Evolutionary conservation across 2,797 vertebrate genomes (phyloP).

Genomic region (Squalus acanthias): DNA sequence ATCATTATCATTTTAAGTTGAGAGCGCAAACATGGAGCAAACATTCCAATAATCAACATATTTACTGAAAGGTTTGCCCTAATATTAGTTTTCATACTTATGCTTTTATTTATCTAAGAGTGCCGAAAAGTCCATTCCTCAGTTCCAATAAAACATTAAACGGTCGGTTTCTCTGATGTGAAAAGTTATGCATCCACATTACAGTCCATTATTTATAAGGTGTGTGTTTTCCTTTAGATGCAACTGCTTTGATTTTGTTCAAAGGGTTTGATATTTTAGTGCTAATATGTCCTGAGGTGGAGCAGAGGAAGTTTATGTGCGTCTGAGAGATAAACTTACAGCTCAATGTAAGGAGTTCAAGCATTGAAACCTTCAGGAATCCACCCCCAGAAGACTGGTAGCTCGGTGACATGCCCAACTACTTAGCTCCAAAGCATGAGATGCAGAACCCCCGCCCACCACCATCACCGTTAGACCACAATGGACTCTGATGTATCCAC

Average conservation of each 20-base stretch:
- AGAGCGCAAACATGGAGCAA: neutral
- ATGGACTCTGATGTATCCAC: neutral
- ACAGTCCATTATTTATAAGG: neutral
- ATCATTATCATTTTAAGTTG: neutral
- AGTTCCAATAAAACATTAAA: neutral
- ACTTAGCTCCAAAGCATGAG: too few species aligned
- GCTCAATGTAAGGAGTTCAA: neutral
- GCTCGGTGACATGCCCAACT: neutral
- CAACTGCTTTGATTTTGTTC: constrained; percentile 20
- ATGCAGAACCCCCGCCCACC: neutral
- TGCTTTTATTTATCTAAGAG: neutral
- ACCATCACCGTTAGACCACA: neutral
- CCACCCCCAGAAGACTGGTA: neutral
- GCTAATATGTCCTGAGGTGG: neutral
- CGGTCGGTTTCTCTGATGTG: neutral
- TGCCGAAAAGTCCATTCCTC: neutral
- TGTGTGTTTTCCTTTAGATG: neutral
- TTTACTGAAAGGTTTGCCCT: neutral
- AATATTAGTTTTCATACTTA: neutral
- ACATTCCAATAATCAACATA: neutral
- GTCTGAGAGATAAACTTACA: neutral
- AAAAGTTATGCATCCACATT: neutral
- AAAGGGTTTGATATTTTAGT: neutral
- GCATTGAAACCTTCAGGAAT: neutral
- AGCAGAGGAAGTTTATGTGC: neutral